Evolutionary conservation across 2,113 vertebrate species (phyloP).

Genomic region (Nicator chloris): DNA sequence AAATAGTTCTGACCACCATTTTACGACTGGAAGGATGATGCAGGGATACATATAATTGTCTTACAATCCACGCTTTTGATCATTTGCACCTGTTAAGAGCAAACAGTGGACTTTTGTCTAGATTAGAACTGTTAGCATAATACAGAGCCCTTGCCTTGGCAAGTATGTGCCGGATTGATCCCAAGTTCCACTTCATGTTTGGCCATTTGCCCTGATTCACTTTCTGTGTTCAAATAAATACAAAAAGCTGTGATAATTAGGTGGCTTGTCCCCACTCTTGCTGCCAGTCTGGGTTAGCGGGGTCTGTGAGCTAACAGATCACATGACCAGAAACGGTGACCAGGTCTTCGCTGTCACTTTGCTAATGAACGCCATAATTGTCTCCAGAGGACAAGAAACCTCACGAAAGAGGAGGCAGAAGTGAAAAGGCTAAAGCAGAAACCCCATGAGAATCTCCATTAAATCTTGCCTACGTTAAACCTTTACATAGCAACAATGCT

Average conservation of each 20-base stretch:
- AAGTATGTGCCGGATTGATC: neutral
- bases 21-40: neutral
- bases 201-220: neutral
- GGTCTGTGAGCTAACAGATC: neutral
- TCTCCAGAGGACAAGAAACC: neutral
- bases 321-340: neutral
- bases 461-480: neutral
- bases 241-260: neutral
- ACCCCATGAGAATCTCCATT: neutral
- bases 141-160: neutral
- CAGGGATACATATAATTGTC: neutral
- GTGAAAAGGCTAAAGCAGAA: neutral
- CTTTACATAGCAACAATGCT: neutral
- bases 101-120: neutral
- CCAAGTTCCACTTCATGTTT: neutral
- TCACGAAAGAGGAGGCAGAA: neutral
- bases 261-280: neutral
- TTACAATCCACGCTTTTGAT: neutral
- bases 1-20: neutral
- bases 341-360: neutral
- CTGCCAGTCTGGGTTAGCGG: neutral
- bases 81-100: neutral
- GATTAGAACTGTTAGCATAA: neutral
- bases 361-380: neutral
- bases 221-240: neutral